A percentile compares a stretch with the other conserved stretches of the same genome.
Evolutionary conservation across 2,888 invertebrate genomes (phyloP).

Genomic region (Colostygia pectinataria): DNA sequence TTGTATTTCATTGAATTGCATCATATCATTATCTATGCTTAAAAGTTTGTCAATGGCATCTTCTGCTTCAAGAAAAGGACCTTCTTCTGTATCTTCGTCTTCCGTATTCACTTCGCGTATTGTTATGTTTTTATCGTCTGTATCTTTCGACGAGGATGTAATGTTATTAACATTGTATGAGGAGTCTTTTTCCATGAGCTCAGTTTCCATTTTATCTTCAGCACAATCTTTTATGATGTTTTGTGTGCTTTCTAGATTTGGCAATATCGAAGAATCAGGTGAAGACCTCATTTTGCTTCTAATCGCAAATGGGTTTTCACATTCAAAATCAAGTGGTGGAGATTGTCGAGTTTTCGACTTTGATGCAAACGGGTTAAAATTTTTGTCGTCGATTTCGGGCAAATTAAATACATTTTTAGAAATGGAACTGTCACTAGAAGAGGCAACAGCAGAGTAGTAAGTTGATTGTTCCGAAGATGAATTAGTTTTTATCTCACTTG

Average conservation of each 20-base stretch:
- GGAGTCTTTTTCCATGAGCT: conserved; percentile 45
- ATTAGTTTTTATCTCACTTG: conserved; percentile 39
- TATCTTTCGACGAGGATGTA: conserved; percentile 52
- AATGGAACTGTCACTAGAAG: conserved; percentile 47
- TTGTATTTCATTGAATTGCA: conserved; percentile 57
- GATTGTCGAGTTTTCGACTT: conserved; percentile 58
- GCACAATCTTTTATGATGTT: conserved; percentile 4
- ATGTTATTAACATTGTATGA: conserved; percentile 43
- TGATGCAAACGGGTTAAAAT: conserved; percentile 65
- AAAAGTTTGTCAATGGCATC: conserved; percentile 50
- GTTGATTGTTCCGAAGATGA: conserved; percentile 59
- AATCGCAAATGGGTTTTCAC: conserved; percentile 40
- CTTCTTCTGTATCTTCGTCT: conserved; percentile 75
- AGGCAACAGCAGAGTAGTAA: conserved; percentile 51
- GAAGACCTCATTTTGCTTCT: conserved; percentile 38
- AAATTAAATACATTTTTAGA: conserved; percentile 67
- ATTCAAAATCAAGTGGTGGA: conserved; percentile 39
- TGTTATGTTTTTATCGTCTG: conserved; percentile 55
- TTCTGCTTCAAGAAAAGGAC: conserved; percentile 68
- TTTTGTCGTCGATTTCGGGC: conserved; percentile 66
- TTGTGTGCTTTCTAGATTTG: conserved; percentile 15
- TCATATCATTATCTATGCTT: conserved; percentile 52
- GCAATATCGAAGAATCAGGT: conserved; percentile 30
- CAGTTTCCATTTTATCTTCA: conserved; percentile 42
- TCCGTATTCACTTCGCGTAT: conserved; percentile 64